A percentile compares a stretch with the other conserved stretches of the same genome.
Conservation (phyloP, 2,113 vertebrate species). For the Erythrocercus mccallii region DNA sequence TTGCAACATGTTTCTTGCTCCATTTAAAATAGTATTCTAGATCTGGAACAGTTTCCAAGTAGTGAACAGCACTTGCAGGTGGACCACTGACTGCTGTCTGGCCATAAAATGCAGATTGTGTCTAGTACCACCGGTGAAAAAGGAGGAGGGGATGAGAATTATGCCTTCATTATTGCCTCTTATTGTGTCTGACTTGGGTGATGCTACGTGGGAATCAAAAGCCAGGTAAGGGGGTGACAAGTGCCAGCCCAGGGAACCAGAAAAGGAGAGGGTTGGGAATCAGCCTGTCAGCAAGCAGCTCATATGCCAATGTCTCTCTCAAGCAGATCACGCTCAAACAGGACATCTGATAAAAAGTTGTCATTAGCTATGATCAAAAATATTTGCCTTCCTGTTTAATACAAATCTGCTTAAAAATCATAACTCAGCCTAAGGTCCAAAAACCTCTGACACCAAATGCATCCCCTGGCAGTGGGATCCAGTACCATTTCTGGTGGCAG, state of each 20-base stretch:
- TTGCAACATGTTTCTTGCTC: background rate
- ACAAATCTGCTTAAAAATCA: background rate
- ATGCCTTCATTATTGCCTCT: background rate
- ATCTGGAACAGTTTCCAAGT: background rate
- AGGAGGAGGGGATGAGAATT: background rate
- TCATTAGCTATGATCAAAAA: background rate
- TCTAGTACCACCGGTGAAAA: background rate
- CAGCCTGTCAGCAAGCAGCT: background rate
- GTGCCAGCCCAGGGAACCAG: background rate
- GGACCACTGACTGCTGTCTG: accelerated
- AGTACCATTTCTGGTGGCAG: background rate
- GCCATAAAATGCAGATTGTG: background rate
- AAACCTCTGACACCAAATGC: background rate
- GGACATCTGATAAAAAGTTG: background rate
- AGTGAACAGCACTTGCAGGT: background rate
- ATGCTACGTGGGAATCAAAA: background rate
- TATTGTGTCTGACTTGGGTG: accelerated
- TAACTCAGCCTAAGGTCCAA: background rate
- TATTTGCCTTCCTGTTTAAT: background rate
- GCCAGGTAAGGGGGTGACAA: accelerated
- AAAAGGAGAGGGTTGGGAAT: background rate
- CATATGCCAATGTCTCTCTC: background rate
- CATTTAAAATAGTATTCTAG: background rate
- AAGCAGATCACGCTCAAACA: background rate
- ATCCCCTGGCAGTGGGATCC: background rate